Base-by-base conservation (phyloP, 2,888 invertebrate genomes). In the Clitarchus hookeri region DNA sequence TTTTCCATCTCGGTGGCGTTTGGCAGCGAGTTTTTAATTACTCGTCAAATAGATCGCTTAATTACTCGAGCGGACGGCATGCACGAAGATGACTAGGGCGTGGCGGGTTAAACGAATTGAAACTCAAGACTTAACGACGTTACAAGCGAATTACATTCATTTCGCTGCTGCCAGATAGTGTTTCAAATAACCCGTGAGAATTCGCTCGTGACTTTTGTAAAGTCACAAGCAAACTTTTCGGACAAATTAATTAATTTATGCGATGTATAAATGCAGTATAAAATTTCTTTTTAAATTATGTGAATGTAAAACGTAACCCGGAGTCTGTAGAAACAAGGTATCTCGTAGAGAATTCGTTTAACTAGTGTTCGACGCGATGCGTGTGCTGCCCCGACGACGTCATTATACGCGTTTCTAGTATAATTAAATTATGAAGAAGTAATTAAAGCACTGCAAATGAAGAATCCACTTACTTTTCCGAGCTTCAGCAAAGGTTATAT, bases 41-140 rank as follows among this genome's bases (percentile, higher is more conserved):
- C 65, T 65, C 65, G 65, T 65, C 65, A 65, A 65, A 65, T 65
- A 23, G 65, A 65, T 65, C 65, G 65, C n/a, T 65, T 65, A 65
- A 65, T 65, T 65, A 65, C 65, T 23, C 11, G 16, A 65, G 65
- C 23, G 16, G 65, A 65, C 65, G 23, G n/a, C 65, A n/a, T n/a
- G 8, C 65, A 23, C 8, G 8, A 19, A 9, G 23, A 23, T 8
- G 65, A 23, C 16, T 23, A 65, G 65, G 65, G 65, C 65, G 65
- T 65, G 65, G 65, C 65, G 16, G 65, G 65, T 23, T 1, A 65
- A 65, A 23, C 16, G 65, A 65, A 65, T 65, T 65, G n/a, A 65
- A 65, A 23, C 65, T 65, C 65, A 1, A 23, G 16, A 65, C 0
- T 19, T 65, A n/a, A n/a, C n/a, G 65, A 23, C 65, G 6, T 65